Evolutionary conservation across 2,113 vertebrate species (phyloP).

Genomic region (Paralichthys olivaceus): DNA sequence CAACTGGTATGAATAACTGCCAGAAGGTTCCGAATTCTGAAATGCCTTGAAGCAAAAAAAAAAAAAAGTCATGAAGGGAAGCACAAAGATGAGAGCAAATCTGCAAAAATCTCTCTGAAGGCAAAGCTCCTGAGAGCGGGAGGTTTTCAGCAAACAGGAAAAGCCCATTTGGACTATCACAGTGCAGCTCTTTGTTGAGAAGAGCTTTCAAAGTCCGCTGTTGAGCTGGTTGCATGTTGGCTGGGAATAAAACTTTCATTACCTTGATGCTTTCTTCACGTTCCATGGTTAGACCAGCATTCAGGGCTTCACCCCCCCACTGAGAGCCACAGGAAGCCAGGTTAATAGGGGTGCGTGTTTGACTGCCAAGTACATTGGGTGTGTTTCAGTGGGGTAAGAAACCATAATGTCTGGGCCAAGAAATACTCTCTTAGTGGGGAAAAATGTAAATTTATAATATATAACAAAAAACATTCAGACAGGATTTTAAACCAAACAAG

Average conservation of each 20-base stretch:
- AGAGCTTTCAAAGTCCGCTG: slow-evolving; percentile 45
- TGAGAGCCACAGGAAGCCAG: slow-evolving; percentile 46
- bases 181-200: slow-evolving; percentile 20
- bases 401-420: slow-evolving; percentile 6
- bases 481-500: background rate
- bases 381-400: slow-evolving; percentile 19
- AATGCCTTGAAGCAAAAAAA: slow-evolving; percentile 32
- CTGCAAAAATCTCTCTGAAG: slow-evolving; percentile 30
- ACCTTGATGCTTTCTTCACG: slow-evolving; percentile 63
- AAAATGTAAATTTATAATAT: background rate
- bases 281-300: slow-evolving; percentile 27
- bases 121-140: slow-evolving; percentile 30
- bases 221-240: slow-evolving; percentile 59
- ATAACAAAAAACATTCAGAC: background rate
- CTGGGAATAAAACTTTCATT: slow-evolving; percentile 77
- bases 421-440: background rate
- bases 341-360: slow-evolving; percentile 69
- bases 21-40: slow-evolving; percentile 23
- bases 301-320: slow-evolving; percentile 2
- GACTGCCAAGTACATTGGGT: slow-evolving; percentile 48
- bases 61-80: slow-evolving; percentile 14
- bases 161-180: slow-evolving; percentile 64
- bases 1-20: slow-evolving; percentile 4
- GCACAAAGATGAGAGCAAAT: slow-evolving; percentile 15
- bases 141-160: slow-evolving; percentile 56